Conservation (phyloP, 2,797 vertebrate genomes). For the Leuciscus waleckii region DNA sequence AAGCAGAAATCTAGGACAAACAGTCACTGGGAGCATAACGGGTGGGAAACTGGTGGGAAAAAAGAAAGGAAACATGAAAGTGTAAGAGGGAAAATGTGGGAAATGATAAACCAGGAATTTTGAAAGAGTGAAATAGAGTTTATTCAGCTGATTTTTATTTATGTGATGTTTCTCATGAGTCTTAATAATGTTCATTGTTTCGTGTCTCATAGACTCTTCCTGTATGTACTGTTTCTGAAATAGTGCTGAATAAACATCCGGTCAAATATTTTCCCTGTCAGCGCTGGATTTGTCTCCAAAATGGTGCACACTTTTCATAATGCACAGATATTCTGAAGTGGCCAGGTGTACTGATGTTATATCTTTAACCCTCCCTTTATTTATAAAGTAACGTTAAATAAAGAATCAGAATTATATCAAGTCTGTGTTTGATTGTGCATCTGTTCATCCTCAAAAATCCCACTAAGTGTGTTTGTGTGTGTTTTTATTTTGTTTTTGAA, state of each 20-base stretch:
- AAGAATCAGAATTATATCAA: conserved; percentile 58
- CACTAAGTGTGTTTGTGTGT: not conserved
- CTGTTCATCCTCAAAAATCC: conserved; percentile 10
- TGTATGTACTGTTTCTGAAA: conserved; percentile 50
- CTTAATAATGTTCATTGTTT: conserved; percentile 52
- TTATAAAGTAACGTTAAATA: conserved; percentile 70
- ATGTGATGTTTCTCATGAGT: conserved; percentile 43
- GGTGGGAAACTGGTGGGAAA: conserved; percentile 16
- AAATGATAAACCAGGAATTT: conserved; percentile 1
- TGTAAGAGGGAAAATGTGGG: conserved; percentile 27
- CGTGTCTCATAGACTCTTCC: conserved; percentile 51
- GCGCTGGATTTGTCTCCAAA: conserved; percentile 60
- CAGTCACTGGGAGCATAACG: conserved; percentile 30
- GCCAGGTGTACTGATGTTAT: conserved; percentile 59
- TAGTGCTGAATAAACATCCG: conserved; percentile 59
- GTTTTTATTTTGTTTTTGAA: not conserved
- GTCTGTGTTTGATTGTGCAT: conserved; percentile 38
- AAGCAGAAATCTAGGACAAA: conserved; percentile 46
- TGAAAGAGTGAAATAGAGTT: conserved; percentile 19
- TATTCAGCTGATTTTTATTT: conserved; percentile 27
- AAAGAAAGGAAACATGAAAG: conserved; percentile 48
- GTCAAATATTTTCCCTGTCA: conserved; percentile 49
- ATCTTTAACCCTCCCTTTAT: conserved; percentile 58
- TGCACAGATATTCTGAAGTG: conserved; percentile 52
- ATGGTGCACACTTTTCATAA: conserved; percentile 59